A percentile compares a stretch with the other conserved stretches of the same genome.
Evolutionary conservation across 2,797 vertebrate genomes (phyloP).

Genomic region (Notamacropus eugenii): DNA sequence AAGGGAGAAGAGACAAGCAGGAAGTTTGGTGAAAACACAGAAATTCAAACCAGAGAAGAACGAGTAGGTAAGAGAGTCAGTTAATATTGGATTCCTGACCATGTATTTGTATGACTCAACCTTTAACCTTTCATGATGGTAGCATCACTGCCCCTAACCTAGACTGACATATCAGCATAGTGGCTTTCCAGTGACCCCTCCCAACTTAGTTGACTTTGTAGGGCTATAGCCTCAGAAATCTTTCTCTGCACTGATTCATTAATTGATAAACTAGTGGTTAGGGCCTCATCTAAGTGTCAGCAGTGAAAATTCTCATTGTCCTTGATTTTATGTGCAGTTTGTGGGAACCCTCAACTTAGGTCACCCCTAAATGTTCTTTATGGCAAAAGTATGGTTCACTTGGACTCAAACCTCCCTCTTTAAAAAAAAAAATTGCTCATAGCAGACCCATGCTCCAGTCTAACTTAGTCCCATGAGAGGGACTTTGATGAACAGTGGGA

Average conservation of each 20-base stretch:
- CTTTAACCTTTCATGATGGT: not conserved
- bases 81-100: not conserved
- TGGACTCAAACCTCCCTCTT: not conserved
- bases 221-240: not conserved
- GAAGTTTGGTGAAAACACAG: not conserved
- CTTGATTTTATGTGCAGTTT: not conserved
- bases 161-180: not conserved
- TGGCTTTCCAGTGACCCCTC: not conserved
- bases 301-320: not conserved
- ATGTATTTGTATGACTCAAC: not conserved
- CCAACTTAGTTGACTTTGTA: not conserved
- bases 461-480: not conserved
- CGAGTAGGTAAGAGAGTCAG: not conserved
- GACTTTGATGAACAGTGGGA: not conserved
- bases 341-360: not conserved
- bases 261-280: not conserved
- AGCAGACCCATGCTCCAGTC: not conserved
- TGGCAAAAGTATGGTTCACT: not conserved
- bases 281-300: not conserved
- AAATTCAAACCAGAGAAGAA: not conserved
- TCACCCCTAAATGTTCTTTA: not conserved
- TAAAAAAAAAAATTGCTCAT: not conserved
- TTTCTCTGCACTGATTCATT: not conserved
- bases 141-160: not conserved
- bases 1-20: not conserved